Evolutionary conservation across 2,113 vertebrate species (phyloP).

Genomic region (Heterochromis multidens): DNA sequence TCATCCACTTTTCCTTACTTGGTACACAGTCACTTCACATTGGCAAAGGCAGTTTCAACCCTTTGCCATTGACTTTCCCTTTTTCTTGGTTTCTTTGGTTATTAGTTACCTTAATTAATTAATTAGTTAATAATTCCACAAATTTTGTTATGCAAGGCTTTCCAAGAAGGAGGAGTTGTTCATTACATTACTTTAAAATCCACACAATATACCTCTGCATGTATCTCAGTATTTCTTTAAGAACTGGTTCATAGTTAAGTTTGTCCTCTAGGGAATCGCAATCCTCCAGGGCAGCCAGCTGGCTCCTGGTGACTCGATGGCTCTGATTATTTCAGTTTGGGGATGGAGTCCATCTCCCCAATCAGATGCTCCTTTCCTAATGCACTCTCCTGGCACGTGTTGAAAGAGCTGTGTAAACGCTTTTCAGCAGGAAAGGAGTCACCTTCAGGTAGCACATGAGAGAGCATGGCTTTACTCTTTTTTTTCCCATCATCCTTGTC

Average conservation of each 20-base stretch:
- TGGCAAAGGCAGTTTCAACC: too few species aligned
- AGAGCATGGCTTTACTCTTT: slow-evolving; percentile 3
- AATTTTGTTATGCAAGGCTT: neutral
- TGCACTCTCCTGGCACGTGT: slow-evolving; percentile 21
- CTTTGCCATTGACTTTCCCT: neutral
- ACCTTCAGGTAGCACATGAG: slow-evolving; percentile 47
- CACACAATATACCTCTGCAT: neutral
- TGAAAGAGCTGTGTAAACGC: slow-evolving; percentile 44
- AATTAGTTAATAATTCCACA: neutral
- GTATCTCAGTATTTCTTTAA: neutral
- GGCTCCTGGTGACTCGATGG: slow-evolving; percentile 22
- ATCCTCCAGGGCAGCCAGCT: slow-evolving; percentile 35
- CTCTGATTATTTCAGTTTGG: slow-evolving; percentile 34
- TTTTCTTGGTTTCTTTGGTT: neutral
- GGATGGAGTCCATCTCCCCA: slow-evolving; percentile 36
- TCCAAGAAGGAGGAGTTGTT: too few species aligned
- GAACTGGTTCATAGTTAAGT: neutral
- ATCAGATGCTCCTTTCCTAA: slow-evolving; percentile 37
- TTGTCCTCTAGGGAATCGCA: slow-evolving; percentile 29
- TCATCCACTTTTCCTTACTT: neutral
- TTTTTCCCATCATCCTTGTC: slow-evolving; percentile 1
- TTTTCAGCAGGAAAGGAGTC: slow-evolving; percentile 44
- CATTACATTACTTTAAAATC: too few species aligned
- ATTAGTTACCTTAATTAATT: neutral
- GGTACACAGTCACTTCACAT: neutral